Percentiles rank a stretch among this genome's conserved stretches.
phyloP scores from a whole-genome alignment of 2,113 vertebrate genomes.

The Oryzias celebensis region DNA sequence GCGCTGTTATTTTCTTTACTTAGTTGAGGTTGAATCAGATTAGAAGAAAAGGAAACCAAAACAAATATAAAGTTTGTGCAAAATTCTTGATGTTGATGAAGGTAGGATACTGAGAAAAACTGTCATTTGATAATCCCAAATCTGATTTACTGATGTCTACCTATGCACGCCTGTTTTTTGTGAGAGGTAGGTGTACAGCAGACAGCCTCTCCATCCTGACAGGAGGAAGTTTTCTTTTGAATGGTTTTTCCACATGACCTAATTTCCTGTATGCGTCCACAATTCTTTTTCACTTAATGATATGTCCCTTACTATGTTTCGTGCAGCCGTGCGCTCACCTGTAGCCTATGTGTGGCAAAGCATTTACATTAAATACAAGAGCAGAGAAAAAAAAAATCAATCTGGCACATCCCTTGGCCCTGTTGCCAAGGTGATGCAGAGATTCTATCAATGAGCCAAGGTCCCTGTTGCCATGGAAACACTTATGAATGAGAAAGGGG shows the following conservation, averaged over 20 bases:
- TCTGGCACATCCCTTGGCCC: slow-evolving; percentile 69
- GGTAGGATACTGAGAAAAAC: too few species aligned
- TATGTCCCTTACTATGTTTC: slow-evolving; percentile 24
- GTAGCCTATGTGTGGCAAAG: slow-evolving; percentile 14
- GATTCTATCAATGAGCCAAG: slow-evolving; percentile 89
- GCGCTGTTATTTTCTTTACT: slow-evolving; percentile 50
- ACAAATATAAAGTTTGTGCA: slow-evolving; percentile 33
- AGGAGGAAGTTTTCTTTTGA: slow-evolving; percentile 9
- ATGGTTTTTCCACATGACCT: slow-evolving; percentile 49
- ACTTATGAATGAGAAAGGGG: slow-evolving; percentile 87
- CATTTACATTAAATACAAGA: slow-evolving; percentile 43
- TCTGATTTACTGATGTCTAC: not conserved
- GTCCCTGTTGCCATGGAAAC: slow-evolving; percentile 86
- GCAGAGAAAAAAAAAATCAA: slow-evolving; percentile 42
- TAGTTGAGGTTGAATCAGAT: slow-evolving; percentile 56
- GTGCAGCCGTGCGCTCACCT: not conserved
- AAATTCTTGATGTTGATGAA: slow-evolving; percentile 26
- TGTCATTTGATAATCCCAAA: too few species aligned
- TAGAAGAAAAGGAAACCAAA: slow-evolving; percentile 22
- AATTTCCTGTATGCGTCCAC: slow-evolving; percentile 49
- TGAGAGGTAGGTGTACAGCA: not conserved
- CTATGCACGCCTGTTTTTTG: slow-evolving; percentile 1
- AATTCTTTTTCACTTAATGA: slow-evolving; percentile 31
- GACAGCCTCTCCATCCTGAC: slow-evolving; percentile 6
- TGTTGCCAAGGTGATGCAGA: slow-evolving; percentile 73